These are phyloP conservation scores for Anseranas semipalmata DNA, from an alignment of 2,113 vertebrate species.

Conservation along the genomic window DNA sequence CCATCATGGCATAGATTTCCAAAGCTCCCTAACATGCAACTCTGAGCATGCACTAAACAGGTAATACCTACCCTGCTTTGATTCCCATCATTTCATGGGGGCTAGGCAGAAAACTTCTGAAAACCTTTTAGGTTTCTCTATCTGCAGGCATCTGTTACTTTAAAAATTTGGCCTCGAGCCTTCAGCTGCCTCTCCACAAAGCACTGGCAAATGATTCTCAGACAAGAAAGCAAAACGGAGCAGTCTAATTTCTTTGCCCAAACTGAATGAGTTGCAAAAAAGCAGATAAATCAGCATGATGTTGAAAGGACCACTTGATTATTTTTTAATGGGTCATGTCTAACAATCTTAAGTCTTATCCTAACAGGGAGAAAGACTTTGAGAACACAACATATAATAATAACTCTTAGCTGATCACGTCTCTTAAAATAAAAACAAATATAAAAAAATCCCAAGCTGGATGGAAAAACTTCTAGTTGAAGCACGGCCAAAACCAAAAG, in stretches of 20 bases:
- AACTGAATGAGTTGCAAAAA: slow-evolving; percentile 25
- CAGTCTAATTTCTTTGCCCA: not conserved
- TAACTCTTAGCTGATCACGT: slow-evolving; percentile 9
- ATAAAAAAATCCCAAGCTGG: not conserved
- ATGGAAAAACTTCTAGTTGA: slow-evolving; percentile 57
- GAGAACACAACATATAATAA: slow-evolving; percentile 10
- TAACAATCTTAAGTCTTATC: not conserved
- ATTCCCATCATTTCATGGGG: not conserved
- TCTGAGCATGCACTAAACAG: not conserved
- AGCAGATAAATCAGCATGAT: slow-evolving; percentile 1
- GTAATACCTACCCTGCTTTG: not conserved
- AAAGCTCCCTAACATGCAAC: not conserved
- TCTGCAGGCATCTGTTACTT: not conserved
- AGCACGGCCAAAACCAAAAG: slow-evolving; percentile 43
- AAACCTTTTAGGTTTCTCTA: not conserved
- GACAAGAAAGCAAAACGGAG: slow-evolving; percentile 16
- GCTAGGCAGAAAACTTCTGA: not conserved
- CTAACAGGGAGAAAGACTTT: slow-evolving; percentile 12
- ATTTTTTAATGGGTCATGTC: slow-evolving; percentile 4
- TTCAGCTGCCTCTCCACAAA: slow-evolving; percentile 15
- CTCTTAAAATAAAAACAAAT: slow-evolving; percentile 23
- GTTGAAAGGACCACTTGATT: slow-evolving; percentile 5
- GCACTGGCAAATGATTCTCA: not conserved
- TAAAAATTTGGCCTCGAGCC: not conserved
- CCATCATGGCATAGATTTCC: not conserved